Evolutionary conservation across 1,140 invertebrate species (phyloP).

Genomic region (Pogonus chalceus): DNA sequence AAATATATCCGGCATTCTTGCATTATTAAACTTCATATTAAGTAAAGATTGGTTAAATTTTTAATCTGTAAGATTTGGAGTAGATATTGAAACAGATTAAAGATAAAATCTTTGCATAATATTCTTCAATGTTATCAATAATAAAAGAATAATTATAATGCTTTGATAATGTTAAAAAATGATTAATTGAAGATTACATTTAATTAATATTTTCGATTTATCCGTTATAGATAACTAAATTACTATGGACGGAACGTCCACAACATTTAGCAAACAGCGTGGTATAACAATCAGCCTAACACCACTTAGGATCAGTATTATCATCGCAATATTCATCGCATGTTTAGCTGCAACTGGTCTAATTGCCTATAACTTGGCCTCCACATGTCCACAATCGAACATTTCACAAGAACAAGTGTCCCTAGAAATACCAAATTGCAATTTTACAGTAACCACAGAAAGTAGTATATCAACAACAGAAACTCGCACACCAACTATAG

Average conservation of each 20-base stretch:
- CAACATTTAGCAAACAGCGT: conserved; percentile 34
- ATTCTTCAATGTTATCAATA: too few relatives aligned
- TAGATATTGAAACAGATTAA: too few relatives aligned
- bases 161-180: too few relatives aligned
- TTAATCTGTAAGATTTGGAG: too few relatives aligned
- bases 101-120: too few relatives aligned
- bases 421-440: conserved; percentile 29
- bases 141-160: too few relatives aligned
- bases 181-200: background rate
- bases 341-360: conserved; percentile 50
- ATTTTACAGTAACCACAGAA: conserved; percentile 33
- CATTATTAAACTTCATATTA: too few relatives aligned
- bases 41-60: too few relatives aligned
- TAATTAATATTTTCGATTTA: background rate
- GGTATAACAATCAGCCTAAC: conserved; percentile 39
- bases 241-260: conserved; percentile 35
- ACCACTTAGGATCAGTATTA: conserved; percentile 36
- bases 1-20: too few relatives aligned
- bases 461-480: conserved; percentile 30
- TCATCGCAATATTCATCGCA: conserved; percentile 40
- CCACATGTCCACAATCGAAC: conserved; percentile 45
- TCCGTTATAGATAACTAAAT: conserved; percentile 12
- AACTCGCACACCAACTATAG: conserved; percentile 36
- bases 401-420: conserved; percentile 20
- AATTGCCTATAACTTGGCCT: conserved; percentile 54